Percentiles rank a stretch among this genome's conserved stretches.
Evolutionary conservation across 1,140 invertebrate genomes (phyloP).

Genomic region (Stegodyphus mimosarum): DNA sequence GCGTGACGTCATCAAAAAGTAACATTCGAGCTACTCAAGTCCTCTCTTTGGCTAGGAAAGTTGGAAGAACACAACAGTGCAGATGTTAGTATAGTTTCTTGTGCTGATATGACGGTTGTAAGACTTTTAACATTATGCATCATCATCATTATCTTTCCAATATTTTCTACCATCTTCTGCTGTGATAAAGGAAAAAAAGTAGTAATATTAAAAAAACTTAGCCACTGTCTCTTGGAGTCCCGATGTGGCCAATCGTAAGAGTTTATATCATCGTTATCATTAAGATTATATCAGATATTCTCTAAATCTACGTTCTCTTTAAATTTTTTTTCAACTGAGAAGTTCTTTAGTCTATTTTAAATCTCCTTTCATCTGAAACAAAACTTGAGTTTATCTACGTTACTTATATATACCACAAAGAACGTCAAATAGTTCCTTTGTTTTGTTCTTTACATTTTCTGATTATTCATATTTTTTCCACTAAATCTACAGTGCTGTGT

Average conservation of each 20-base stretch:
- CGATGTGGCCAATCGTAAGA: constrained; percentile 25
- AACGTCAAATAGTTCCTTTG: constrained; percentile 48
- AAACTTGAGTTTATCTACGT: constrained; percentile 42
- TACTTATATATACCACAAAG: constrained; percentile 54
- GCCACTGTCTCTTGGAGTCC: constrained; percentile 44
- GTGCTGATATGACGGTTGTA: constrained; percentile 61
- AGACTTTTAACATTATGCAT: constrained; percentile 38
- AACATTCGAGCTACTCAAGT: constrained; percentile 38
- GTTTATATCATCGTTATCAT: constrained; percentile 21
- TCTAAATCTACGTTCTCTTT: constrained; percentile 60
- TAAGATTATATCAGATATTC: constrained; percentile 59
- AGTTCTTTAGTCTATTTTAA: constrained; percentile 45
- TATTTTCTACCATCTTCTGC: constrained; percentile 38
- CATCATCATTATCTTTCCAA: constrained; percentile 37
- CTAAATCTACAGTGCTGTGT: constrained; percentile 56
- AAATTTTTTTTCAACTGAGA: constrained; percentile 25
- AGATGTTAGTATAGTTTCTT: constrained; percentile 59
- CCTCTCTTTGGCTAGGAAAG: constrained; percentile 62
- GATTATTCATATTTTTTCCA: constrained; percentile 31
- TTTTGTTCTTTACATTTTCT: constrained; percentile 60
- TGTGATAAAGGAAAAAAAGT: constrained; percentile 42
- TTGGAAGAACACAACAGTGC: constrained; percentile 62
- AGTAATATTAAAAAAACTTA: constrained; percentile 40
- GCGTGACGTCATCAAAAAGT: constrained; percentile 52
- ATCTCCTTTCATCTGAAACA: constrained; percentile 41